These are phyloP conservation scores for Vulpes lagopus DNA, from an alignment of 2,113 vertebrate species.

Conservation along the genomic window DNA sequence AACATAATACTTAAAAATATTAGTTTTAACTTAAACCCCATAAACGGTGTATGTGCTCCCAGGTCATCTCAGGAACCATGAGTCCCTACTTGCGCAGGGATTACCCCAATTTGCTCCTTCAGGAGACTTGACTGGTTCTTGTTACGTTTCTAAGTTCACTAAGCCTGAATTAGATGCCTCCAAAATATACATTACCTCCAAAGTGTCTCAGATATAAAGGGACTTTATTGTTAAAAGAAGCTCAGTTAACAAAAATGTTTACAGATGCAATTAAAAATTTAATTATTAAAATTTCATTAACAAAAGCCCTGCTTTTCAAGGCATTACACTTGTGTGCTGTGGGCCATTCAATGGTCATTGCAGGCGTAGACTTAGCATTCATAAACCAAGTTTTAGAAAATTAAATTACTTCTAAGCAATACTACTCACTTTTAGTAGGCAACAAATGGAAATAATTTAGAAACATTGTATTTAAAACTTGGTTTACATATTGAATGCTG, in stretches of 20 bases:
- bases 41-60: neutral
- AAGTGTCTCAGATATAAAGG: conserved; percentile 11
- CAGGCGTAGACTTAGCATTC: neutral
- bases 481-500: neutral
- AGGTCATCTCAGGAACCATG: neutral
- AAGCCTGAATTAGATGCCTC: neutral
- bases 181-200: neutral
- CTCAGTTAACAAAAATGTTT: conserved; percentile 54
- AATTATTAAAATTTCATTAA: conserved; percentile 66
- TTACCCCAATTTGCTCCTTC: neutral
- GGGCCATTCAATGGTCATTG: neutral
- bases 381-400: conserved; percentile 9
- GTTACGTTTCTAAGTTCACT: neutral
- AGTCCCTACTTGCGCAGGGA: neutral
- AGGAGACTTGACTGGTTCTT: neutral
- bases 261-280: conserved; percentile 56
- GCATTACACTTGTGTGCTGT: neutral
- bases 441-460: conserved; percentile 4
- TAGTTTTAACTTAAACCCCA: neutral
- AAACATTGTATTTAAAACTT: conserved; percentile 10
- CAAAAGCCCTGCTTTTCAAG: neutral
- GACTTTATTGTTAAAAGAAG: neutral
- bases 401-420: conserved; percentile 22
- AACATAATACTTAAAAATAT: neutral
- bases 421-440: neutral